Percentiles rank a stretch among this genome's conserved stretches.
phyloP scores from a whole-genome alignment of 2,888 invertebrate species.

The Lithophane socia region DNA sequence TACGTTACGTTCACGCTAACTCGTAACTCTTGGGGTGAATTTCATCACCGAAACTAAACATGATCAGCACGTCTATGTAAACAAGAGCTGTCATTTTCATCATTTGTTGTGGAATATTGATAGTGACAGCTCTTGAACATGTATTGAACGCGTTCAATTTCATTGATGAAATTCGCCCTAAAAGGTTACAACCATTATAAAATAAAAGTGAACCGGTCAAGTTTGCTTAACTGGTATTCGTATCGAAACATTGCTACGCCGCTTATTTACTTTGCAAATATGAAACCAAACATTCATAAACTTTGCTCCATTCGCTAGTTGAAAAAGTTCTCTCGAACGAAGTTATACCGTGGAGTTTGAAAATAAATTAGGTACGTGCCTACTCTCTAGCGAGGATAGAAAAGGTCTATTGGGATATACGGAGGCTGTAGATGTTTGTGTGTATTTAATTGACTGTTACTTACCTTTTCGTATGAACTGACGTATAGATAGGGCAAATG shows the following conservation, averaged over 20 bases:
- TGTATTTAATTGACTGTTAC: conserved; percentile 52
- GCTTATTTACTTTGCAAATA: conserved; percentile 42
- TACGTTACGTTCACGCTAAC: too few species aligned
- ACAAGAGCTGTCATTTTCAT: neutral
- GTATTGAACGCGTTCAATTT: neutral
- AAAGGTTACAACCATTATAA: neutral
- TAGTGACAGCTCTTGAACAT: neutral
- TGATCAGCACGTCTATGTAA: too few species aligned
- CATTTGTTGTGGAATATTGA: neutral
- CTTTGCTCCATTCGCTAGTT: conserved; percentile 46
- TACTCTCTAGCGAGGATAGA: conserved; percentile 24
- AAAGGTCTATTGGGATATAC: conserved; percentile 20
- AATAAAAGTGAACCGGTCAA: neutral
- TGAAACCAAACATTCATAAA: conserved; percentile 45
- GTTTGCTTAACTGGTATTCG: conserved; percentile 10
- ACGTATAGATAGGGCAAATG: conserved; percentile 27
- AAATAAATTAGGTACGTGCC: conserved; percentile 46
- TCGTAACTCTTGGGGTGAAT: too few species aligned
- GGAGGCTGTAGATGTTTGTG: conserved; percentile 32
- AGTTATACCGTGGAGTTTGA: conserved; percentile 47
- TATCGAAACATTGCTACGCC: conserved; percentile 17
- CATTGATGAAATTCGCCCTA: neutral
- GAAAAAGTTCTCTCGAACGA: conserved; percentile 46
- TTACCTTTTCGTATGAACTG: conserved; percentile 40
- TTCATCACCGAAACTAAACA: neutral